Base-by-base conservation (phyloP, 30 jellyfish, hydroid and myxozoan species). In the Hydractinia symbiolongicarpus region DNA sequence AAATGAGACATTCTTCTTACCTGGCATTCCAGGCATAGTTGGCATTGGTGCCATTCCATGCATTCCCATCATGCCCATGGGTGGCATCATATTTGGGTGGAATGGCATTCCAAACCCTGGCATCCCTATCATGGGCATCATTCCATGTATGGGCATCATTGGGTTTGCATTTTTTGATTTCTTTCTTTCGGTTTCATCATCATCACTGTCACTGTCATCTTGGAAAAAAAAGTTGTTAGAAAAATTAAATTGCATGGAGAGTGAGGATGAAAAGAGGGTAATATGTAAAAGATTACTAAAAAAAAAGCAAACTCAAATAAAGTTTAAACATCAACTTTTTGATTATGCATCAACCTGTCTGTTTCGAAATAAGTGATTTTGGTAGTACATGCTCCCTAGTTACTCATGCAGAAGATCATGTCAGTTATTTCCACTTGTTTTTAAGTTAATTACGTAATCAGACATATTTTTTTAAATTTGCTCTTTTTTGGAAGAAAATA, bases 11-110 rank as follows among this genome's bases (percentile, higher is more conserved):
- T 7, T n/a, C 15, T 60, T 55, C 81, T 78, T 19, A n/a, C 5
- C 14, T 21, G 54, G 19, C 9, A 5, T 0, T 5, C 8, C 5
- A 14, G 40, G 83, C 90, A 72, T 81, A 51, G 82, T 79, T 61
- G 91, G 96, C 86, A 86, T 80, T 61, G 81, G 88, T 44, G 96
- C 93, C 83, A 83, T 79, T 5, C 95, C 96, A 54, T 95, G 96
- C 60, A 84, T 74, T 60, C 40, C 52, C 74, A 30, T 30, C 76
- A 74, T 74, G 51, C 83, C 83, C 51, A 67, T 66, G 54, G 90
- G 88, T 4, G 87, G 96, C 54, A 83, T 77, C 95, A 89, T 82
- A 9, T 89, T 92, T 54, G 94, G 95, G 7, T 58, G 82, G 21
- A 77, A 78, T 88, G 82, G 89, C 73, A 84, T 78, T 62, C 90